These are phyloP conservation scores for Agrenia bidenticulata DNA, from an alignment of 2,888 invertebrate species.

Conservation along the genomic window DNA sequence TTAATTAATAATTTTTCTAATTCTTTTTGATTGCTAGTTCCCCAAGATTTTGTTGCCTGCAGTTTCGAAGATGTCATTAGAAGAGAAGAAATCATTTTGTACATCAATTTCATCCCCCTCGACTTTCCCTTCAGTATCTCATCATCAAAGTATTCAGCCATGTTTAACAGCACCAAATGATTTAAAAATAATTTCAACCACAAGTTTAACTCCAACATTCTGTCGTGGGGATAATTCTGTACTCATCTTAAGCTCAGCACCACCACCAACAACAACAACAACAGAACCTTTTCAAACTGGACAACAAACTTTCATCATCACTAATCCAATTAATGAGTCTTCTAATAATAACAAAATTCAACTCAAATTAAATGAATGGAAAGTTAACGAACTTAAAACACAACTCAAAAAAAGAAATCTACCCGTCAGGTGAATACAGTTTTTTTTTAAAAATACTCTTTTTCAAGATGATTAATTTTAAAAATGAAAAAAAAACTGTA, in stretches of 20 bases:
- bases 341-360: background rate
- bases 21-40: constrained; percentile 27
- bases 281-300: constrained; percentile 22
- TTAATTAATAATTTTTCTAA: constrained; percentile 13
- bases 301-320: constrained; percentile 6
- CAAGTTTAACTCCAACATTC: background rate
- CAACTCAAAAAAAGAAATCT: constrained; percentile 90
- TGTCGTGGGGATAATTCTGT: background rate
- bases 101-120: background rate
- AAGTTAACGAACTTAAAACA: constrained; percentile 85
- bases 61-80: constrained; percentile 12
- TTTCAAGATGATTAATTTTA: background rate
- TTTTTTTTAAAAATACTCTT: background rate
- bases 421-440: constrained; percentile 67
- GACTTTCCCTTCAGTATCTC: background rate
- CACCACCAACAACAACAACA: constrained; percentile 9
- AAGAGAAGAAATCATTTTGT: constrained; percentile 14
- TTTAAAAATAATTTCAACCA: background rate
- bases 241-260: background rate
- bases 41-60: constrained; percentile 19
- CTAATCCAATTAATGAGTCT: background rate
- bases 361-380: constrained; percentile 49
- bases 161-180: background rate
- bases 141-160: constrained; percentile 7
- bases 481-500: background rate